Percentiles rank a stretch among this genome's conserved stretches.
Evolutionary conservation across 1,140 invertebrate species (phyloP).

Genomic region (Agraylea sexmaculata): DNA sequence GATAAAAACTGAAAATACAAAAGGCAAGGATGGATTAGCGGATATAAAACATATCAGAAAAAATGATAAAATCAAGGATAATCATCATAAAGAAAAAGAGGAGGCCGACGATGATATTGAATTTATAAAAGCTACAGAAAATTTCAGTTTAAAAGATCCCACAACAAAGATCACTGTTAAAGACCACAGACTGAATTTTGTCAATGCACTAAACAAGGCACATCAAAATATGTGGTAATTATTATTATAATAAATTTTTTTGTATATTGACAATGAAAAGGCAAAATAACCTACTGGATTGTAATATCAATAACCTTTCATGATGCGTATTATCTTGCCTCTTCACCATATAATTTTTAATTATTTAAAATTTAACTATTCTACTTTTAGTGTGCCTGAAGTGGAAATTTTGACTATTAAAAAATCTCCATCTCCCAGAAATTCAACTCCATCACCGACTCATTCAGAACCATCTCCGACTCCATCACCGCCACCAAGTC

Average conservation of each 20-base stretch:
- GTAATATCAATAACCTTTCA: no score
- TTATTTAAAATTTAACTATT: not conserved
- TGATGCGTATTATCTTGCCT: no score
- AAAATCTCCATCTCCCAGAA: slow-evolving; percentile 5
- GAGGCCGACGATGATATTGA: slow-evolving; percentile 18
- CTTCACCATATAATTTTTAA: not conserved
- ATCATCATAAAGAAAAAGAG: slow-evolving; percentile 9
- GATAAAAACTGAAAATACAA: slow-evolving; percentile 32
- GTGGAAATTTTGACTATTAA: no score
- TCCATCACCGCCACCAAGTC: slow-evolving; percentile 26
- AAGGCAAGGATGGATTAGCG: slow-evolving; percentile 23
- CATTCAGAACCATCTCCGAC: slow-evolving; percentile 26
- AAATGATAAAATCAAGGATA: slow-evolving; percentile 26
- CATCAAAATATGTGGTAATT: slow-evolving; percentile 37
- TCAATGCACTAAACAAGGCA: slow-evolving; percentile 36
- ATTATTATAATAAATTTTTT: not conserved
- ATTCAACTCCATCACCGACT: slow-evolving; percentile 11
- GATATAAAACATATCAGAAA: slow-evolving; percentile 25
- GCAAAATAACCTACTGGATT: no score
- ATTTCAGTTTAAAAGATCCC: slow-evolving; percentile 18
- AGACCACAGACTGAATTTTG: slow-evolving; percentile 33
- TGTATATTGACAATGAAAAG: not conserved
- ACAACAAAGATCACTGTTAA: slow-evolving; percentile 26
- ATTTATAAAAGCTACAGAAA: slow-evolving; percentile 19
- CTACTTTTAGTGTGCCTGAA: not conserved